These are phyloP conservation scores for Poeciliopsis infans DNA, from an alignment of 2,797 vertebrate species.

Conservation along the genomic window DNA sequence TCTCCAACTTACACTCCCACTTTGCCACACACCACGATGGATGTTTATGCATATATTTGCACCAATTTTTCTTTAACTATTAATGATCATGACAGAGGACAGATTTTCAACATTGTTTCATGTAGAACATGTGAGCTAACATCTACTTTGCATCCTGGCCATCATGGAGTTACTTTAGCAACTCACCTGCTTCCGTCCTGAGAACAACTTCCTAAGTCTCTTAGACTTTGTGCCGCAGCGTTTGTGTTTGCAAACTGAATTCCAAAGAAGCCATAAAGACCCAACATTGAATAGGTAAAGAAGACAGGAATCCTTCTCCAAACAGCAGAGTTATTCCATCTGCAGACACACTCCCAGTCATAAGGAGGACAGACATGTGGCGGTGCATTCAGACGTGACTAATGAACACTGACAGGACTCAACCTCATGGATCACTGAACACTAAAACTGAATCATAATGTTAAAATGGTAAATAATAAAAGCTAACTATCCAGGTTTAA, in stretches of 20 bases:
- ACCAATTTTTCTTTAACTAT: conserved; percentile 1
- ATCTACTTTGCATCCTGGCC: conserved; percentile 1
- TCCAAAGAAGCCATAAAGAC: conserved; percentile 71
- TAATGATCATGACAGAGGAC: not conserved
- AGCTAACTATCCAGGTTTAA: not conserved
- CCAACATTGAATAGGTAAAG: conserved; percentile 58
- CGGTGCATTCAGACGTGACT: conserved; percentile 9
- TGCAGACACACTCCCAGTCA: conserved; percentile 60
- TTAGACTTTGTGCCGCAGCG: conserved; percentile 56
- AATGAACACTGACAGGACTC: conserved; percentile 6
- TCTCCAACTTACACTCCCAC: conserved; percentile 58
- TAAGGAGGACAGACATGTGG: conserved; percentile 58
- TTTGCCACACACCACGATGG: conserved; percentile 37
- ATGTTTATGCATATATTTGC: conserved; percentile 30
- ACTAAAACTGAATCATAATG: not conserved
- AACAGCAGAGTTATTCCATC: conserved; percentile 57
- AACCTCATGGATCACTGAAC: not conserved
- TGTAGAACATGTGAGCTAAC: not conserved
- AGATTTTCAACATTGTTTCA: not conserved
- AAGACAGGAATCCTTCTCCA: conserved; percentile 75
- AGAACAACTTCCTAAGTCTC: conserved; percentile 31
- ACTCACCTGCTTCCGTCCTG: conserved; percentile 39
- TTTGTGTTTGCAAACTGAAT: conserved; percentile 76
- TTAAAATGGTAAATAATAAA: not conserved
- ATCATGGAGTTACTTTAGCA: conserved; percentile 39